Base-by-base conservation (phyloP, 2,113 vertebrate species). In the Cnemophilus loriae region DNA sequence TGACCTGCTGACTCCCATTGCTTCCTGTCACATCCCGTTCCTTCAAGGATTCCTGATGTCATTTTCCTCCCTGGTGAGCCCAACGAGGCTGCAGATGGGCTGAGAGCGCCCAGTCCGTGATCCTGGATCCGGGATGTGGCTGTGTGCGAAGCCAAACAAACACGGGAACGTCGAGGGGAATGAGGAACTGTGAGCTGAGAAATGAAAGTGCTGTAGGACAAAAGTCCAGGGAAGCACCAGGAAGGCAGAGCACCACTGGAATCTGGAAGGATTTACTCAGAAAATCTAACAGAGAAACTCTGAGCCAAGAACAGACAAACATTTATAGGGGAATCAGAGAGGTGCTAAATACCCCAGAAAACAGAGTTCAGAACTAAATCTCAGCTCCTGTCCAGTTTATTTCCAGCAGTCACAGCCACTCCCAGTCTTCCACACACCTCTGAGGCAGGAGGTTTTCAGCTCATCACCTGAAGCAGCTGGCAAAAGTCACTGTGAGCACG, bases 131-230 rank as follows among this genome's bases (percentile, higher is more conserved):
- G 32, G 78, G 67, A 28, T 4, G 22, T 3, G 42, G 13, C 80
- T 63, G 60, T 5, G 32, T 17, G 61, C 14, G 59, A n/a, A 44
- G 59, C 46, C 79, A 84, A 89, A 81, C 49, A 69, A 64, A 53
- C 57, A 28, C 0, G 0, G 67, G 59, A 52, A n/a, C 0, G 1
- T 30, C 41, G 16, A 1, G 0, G 27, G 50, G 50, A 80, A 55
- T 1, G 11, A 80, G 71, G 63, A 93, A 35, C 23, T 9, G 7
- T 0, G 42, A 86, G 47, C 21, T 14, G 5, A 39, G 79, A 63
- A 74, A 69, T 39, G 3, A 3, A 28, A 17, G 19, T 7, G 50
- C 49, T 22, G 22, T 0, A 21, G 77, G 59, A 65, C n/a, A 39
- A 19, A 86, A 64, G 46, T 7, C 35, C 5, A 2, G 67, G 71